Evolutionary conservation across 2,888 invertebrate species (phyloP).

Genomic region (Helobdella robusta): DNA sequence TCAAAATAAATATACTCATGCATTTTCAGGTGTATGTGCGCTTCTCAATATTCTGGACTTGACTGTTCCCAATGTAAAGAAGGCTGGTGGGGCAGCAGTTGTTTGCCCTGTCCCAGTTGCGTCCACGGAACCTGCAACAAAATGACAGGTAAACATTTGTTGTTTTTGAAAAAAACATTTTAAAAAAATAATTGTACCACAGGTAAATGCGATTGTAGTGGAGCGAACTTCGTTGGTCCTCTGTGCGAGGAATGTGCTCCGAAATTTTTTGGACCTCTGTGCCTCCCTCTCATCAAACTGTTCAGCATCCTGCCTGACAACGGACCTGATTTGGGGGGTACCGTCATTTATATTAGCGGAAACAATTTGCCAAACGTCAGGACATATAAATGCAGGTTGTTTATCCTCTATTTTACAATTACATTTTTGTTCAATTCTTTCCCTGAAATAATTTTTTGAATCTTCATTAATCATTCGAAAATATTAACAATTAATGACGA

Average conservation of each 20-base stretch:
- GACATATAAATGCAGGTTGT: slow-evolving; percentile 31
- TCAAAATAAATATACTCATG: background rate
- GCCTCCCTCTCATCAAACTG: slow-evolving; percentile 33
- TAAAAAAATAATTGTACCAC: background rate
- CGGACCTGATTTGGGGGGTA: slow-evolving; percentile 34
- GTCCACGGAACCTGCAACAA: slow-evolving; percentile 32
- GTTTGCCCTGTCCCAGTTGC: slow-evolving; percentile 33
- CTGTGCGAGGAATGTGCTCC: slow-evolving; percentile 36
- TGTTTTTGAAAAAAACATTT: background rate
- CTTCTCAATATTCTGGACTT: slow-evolving; percentile 12
- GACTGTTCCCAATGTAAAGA: slow-evolving; percentile 21
- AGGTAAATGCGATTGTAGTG: slow-evolving; percentile 34
- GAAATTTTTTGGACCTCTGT: slow-evolving; percentile 34
- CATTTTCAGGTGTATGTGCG: slow-evolving; percentile 24
- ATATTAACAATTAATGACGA: too few relatives aligned
- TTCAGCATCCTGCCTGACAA: slow-evolving; percentile 30
- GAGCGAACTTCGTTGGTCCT: slow-evolving; percentile 33
- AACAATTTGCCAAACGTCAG: slow-evolving; percentile 34
- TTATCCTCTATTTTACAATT: too few relatives aligned
- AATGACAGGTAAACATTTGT: slow-evolving; percentile 27
- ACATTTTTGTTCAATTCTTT: too few relatives aligned
- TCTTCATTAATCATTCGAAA: too few relatives aligned
- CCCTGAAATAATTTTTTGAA: too few relatives aligned
- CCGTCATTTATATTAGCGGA: slow-evolving; percentile 32
- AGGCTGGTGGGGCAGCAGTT: slow-evolving; percentile 26